These are phyloP conservation scores for Rhagophthalmus giganteus DNA, from an alignment of 2,888 invertebrate genomes.

Conservation along the genomic window DNA sequence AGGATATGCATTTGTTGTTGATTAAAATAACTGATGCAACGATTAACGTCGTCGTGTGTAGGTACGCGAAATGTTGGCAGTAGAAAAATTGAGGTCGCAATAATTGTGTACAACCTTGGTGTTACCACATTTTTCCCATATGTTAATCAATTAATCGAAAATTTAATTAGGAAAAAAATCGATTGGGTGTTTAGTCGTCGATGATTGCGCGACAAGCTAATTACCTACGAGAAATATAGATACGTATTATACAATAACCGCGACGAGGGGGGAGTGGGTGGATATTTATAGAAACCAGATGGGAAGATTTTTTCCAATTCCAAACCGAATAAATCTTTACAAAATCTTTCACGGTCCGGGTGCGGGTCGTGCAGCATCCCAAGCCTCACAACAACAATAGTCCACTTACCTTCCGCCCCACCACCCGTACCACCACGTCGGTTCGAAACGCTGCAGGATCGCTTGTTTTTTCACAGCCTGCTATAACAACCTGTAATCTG, in stretches of 20 bases:
- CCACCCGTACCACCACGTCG: conserved; percentile 39
- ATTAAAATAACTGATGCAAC: too few relatives aligned
- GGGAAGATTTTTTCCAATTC: conserved; percentile 10
- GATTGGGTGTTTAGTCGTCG: too few relatives aligned
- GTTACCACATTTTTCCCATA: too few relatives aligned
- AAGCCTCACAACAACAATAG: conserved; percentile 43
- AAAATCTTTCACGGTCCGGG: conserved; percentile 29
- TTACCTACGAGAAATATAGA: neutral
- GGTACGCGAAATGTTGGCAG: too few relatives aligned
- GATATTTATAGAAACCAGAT: neutral
- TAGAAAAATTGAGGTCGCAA: too few relatives aligned
- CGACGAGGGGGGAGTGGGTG: too few relatives aligned
- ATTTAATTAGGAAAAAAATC: too few relatives aligned
- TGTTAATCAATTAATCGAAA: too few relatives aligned
- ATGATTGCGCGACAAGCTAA: neutral
- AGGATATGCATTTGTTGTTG: too few relatives aligned
- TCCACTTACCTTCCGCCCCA: conserved; percentile 26
- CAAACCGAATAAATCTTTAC: conserved; percentile 11
- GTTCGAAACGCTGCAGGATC: conserved; percentile 40
- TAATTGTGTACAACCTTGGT: too few relatives aligned
- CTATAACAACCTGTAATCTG: conserved; percentile 55
- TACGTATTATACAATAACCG: neutral
- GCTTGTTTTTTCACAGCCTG: conserved; percentile 52
- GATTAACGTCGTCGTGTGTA: too few relatives aligned
- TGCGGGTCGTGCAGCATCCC: conserved; percentile 23